Evolutionary conservation across 2,888 invertebrate species (phyloP).

Genomic region (Thysanoteuthis rhombus): DNA sequence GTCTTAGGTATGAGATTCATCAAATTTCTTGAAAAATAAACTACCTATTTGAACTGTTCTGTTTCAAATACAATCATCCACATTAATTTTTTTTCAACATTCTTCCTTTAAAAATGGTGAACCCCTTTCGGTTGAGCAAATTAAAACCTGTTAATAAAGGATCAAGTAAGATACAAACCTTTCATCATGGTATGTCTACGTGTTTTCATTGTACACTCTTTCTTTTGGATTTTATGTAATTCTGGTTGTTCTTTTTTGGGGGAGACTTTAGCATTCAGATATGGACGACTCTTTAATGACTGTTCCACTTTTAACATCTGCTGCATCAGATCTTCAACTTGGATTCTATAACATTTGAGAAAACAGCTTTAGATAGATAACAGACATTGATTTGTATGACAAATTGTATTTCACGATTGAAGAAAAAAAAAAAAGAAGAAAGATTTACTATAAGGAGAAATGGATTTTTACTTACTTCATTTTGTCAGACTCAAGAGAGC

Average conservation of each 20-base stretch:
- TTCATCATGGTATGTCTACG: neutral
- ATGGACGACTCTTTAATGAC: neutral
- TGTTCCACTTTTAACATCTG: neutral
- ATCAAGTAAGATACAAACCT: neutral
- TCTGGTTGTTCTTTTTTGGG: neutral
- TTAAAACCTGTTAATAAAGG: no score
- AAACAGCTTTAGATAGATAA: neutral
- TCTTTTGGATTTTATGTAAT: neutral
- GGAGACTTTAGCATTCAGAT: neutral
- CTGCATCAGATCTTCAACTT: neutral
- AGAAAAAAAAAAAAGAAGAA: neutral
- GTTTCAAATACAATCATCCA: no score
- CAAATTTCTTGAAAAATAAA: no score
- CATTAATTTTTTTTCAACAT: no score
- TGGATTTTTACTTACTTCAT: neutral
- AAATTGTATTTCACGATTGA: neutral
- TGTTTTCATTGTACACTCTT: neutral
- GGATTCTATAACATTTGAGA: neutral
- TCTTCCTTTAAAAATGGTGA: no score
- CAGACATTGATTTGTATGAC: neutral
- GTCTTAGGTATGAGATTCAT: no score
- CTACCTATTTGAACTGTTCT: no score
- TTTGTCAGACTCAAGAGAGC: neutral
- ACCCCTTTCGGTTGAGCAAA: no score
- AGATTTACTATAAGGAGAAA: neutral